A percentile compares a stretch with the other conserved stretches of the same genome.
phyloP scores from a whole-genome alignment of 2,797 vertebrate genomes.

The Loriculus beryllinus region DNA sequence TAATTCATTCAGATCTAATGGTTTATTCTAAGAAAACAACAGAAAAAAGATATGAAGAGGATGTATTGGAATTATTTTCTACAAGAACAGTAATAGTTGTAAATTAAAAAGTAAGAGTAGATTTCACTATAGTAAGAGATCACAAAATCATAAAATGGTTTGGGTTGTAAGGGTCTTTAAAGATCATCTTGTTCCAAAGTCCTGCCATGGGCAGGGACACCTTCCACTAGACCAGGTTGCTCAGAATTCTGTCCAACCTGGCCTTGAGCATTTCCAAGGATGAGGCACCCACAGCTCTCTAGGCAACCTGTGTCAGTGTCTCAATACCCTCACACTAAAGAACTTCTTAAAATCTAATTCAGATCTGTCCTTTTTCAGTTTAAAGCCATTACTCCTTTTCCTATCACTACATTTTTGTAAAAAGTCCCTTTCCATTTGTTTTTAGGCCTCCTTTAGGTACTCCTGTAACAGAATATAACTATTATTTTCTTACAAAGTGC shows the following conservation, averaged over 20 bases:
- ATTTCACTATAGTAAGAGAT: neutral
- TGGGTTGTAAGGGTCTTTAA: neutral
- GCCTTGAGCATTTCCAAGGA: neutral
- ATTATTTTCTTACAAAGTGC: neutral
- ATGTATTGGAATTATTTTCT: neutral
- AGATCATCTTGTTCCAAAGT: neutral
- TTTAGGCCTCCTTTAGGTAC: neutral
- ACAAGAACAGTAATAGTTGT: neutral
- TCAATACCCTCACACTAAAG: neutral
- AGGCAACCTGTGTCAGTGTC: neutral
- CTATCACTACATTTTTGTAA: neutral
- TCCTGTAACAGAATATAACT: neutral
- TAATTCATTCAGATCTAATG: neutral
- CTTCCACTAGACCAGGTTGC: neutral
- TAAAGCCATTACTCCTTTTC: neutral
- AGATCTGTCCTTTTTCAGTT: neutral
- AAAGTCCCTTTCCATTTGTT: neutral
- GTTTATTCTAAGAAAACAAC: neutral
- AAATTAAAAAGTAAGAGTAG: neutral
- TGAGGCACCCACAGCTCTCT: neutral
- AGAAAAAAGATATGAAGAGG: neutral
- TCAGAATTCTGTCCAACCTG: neutral
- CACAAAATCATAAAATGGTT: neutral
- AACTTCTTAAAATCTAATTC: neutral
- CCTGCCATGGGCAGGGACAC: neutral